Percentiles rank a stretch among this genome's conserved stretches.
These are phyloP conservation scores for Proteles cristata DNA, from an alignment of 2,113 vertebrate species.

Conservation along the genomic window DNA sequence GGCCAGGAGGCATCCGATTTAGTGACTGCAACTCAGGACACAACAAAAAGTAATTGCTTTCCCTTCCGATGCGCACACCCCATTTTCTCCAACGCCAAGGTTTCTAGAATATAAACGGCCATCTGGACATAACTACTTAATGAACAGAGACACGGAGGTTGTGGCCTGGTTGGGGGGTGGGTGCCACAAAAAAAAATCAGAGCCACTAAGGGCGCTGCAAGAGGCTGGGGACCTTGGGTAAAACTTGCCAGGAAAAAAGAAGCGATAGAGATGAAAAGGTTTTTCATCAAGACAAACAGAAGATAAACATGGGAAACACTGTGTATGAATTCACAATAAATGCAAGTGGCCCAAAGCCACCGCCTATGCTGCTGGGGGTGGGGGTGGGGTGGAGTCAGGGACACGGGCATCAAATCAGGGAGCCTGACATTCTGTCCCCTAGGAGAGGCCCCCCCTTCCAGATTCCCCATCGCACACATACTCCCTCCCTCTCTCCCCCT, in stretches of 20 bases:
- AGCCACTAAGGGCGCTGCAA: not conserved
- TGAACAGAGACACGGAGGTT: not conserved
- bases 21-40: not conserved
- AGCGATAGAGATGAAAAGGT: not conserved
- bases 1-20: not conserved
- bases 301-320: not conserved
- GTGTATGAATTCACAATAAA: not conserved
- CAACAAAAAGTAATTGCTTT: not conserved
- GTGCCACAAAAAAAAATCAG: not conserved
- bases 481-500: fast-evolving
- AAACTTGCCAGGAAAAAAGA: not conserved
- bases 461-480: fast-evolving
- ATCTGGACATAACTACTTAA: not conserved
- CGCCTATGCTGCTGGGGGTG: fast-evolving
- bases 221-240: not conserved
- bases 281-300: not conserved
- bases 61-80: fast-evolving
- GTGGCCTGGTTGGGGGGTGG: not conserved
- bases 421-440: not conserved
- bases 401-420: not conserved
- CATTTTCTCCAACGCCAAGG: not conserved
- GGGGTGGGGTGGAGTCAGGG: fast-evolving
- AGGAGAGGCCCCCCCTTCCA: not conserved
- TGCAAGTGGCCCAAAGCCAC: not conserved
- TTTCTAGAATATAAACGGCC: not conserved